Percentiles rank a stretch among this genome's conserved stretches.
These are phyloP conservation scores for Cataglyphis livida DNA, from an alignment of 2,888 invertebrate species.

Conservation along the genomic window DNA sequence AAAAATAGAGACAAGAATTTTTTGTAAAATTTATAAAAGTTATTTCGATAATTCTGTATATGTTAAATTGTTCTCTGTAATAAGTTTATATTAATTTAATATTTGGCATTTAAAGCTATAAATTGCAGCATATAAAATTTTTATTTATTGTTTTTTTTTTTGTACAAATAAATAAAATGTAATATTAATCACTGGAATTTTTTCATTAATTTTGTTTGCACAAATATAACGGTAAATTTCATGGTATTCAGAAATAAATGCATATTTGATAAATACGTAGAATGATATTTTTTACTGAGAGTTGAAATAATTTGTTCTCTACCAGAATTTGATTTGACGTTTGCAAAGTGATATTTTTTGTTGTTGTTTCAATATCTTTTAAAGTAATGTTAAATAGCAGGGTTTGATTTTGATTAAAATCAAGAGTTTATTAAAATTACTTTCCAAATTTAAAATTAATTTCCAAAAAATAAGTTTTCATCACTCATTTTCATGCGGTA, in stretches of 20 bases:
- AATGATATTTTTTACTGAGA: slow-evolving; percentile 15
- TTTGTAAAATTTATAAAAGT: background rate
- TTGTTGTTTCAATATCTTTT: background rate
- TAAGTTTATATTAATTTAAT: slow-evolving; percentile 10
- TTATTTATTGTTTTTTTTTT: background rate
- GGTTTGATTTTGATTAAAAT: background rate
- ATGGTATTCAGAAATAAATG: slow-evolving; percentile 25
- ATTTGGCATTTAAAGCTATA: slow-evolving; percentile 4
- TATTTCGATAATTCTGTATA: background rate
- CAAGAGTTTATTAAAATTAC: background rate
- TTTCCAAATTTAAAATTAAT: background rate
- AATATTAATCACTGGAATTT: slow-evolving; percentile 33
- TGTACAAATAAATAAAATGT: background rate
- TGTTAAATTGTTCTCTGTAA: background rate
- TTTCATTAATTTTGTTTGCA: slow-evolving; percentile 12
- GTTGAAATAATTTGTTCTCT: background rate
- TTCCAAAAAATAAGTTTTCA: background rate
- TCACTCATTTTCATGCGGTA: background rate
- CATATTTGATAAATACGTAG: background rate
- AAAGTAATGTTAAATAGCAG: background rate
- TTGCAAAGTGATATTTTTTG: background rate
- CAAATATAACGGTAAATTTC: slow-evolving; percentile 19
- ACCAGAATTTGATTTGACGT: slow-evolving; percentile 8
- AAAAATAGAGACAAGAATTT: background rate
- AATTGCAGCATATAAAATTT: background rate